Percentiles rank a stretch among this genome's conserved stretches.
These are phyloP conservation scores for Euschistus heros DNA, from an alignment of 1,140 invertebrate genomes.

Conservation along the genomic window DNA sequence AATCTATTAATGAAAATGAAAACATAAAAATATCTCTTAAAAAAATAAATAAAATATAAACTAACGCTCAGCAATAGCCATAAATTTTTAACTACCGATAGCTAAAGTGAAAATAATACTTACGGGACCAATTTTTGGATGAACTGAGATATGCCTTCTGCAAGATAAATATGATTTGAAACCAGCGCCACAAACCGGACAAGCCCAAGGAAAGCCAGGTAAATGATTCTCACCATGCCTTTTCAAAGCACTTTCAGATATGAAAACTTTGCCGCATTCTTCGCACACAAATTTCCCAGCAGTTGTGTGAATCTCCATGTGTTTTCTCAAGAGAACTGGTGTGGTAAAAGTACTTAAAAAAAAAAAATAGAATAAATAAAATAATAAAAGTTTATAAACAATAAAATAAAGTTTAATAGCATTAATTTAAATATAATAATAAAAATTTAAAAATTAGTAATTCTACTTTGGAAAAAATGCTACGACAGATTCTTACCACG, in stretches of 20 bases:
- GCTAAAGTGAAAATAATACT: not conserved
- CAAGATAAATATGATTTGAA: constrained; percentile 58
- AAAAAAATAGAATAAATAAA: constrained; percentile 21
- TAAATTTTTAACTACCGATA: too few species aligned
- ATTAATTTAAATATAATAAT: too few species aligned
- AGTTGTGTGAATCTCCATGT: constrained; percentile 46
- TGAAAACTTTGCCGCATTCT: constrained; percentile 42
- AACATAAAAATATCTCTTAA: too few species aligned
- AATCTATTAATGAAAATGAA: too few species aligned
- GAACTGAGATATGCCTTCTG: constrained; percentile 59
- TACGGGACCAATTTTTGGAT: constrained; percentile 31
- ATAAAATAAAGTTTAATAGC: too few species aligned
- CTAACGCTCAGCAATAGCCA: too few species aligned
- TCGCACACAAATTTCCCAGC: constrained; percentile 37
- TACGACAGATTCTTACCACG: not conserved
- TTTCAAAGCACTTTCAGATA: constrained; percentile 52
- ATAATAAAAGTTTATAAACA: too few species aligned
- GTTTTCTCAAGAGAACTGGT: constrained; percentile 51
- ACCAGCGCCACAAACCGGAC: constrained; percentile 59
- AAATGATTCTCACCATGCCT: constrained; percentile 50
- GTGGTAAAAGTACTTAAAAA: constrained; percentile 43
- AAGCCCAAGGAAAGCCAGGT: constrained; percentile 50
- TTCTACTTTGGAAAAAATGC: not conserved
- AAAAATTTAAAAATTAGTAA: too few species aligned
- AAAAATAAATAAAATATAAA: too few species aligned